Conservation (phyloP, 2,113 vertebrate species). For the Gobiocypris rarus region DNA sequence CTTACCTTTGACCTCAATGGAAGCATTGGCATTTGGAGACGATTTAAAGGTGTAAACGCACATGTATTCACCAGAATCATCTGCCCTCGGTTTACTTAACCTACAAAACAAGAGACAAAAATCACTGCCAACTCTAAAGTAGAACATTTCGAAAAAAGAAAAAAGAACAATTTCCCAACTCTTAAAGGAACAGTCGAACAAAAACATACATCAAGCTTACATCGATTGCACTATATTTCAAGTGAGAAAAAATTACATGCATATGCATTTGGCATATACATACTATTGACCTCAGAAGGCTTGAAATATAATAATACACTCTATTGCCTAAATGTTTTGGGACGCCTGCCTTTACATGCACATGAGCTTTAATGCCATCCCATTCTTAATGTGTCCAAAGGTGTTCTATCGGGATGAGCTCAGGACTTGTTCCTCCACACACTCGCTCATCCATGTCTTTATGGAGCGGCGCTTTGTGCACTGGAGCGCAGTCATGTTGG, state of each 20-base stretch:
- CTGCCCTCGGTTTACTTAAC: slow-evolving; percentile 88
- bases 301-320: no score
- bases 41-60: slow-evolving; percentile 91
- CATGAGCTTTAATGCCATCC: no score
- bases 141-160: background rate
- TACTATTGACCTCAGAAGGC: no score
- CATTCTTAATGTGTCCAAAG: no score
- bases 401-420: no score
- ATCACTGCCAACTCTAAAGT: background rate
- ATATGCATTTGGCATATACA: background rate
- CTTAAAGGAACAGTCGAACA: background rate
- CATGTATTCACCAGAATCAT: slow-evolving; percentile 94
- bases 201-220: background rate
- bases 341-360: no score
- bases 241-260: background rate
- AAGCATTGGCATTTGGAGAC: slow-evolving; percentile 91
- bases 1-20: slow-evolving; percentile 98
- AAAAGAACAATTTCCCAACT: background rate
- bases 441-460: no score
- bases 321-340: no score
- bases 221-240: background rate
- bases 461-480: no score
- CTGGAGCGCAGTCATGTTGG: no score
- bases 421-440: no score
- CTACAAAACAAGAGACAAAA: slow-evolving; percentile 73